Conservation (phyloP, 2,888 invertebrate species). For the Limnephilus marmoratus region DNA sequence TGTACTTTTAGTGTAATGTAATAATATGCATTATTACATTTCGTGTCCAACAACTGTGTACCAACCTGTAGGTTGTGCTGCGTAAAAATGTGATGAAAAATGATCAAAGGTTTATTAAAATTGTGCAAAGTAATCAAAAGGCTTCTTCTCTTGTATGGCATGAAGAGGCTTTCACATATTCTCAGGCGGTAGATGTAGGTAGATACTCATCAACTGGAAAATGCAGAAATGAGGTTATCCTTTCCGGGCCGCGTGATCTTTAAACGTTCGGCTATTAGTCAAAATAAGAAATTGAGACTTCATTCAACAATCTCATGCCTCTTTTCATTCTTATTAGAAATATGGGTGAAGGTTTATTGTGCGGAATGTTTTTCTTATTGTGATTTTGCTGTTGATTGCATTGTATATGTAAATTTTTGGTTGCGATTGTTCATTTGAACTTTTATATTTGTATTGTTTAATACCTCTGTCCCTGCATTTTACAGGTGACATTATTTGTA, state of each 20-base stretch:
- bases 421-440: too few species aligned
- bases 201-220: neutral
- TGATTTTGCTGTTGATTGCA: too few species aligned
- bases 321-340: too few species aligned
- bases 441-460: too few species aligned
- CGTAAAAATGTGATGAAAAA: neutral
- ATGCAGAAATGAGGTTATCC: too few species aligned
- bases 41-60: neutral
- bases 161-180: neutral
- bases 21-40: neutral
- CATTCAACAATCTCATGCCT: too few species aligned
- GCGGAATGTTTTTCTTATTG: too few species aligned
- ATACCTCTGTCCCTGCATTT: too few species aligned
- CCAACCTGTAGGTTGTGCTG: neutral
- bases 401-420: too few species aligned
- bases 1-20: neutral
- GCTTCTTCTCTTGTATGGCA: neutral
- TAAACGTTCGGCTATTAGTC: neutral
- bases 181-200: neutral
- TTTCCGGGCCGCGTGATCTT: neutral
- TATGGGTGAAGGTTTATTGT: too few species aligned
- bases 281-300: too few species aligned
- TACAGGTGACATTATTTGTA: too few species aligned
- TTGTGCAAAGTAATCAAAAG: neutral
- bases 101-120: neutral